Conservation (phyloP, 2,888 invertebrate genomes). For the Liodrosophila aerea region DNA sequence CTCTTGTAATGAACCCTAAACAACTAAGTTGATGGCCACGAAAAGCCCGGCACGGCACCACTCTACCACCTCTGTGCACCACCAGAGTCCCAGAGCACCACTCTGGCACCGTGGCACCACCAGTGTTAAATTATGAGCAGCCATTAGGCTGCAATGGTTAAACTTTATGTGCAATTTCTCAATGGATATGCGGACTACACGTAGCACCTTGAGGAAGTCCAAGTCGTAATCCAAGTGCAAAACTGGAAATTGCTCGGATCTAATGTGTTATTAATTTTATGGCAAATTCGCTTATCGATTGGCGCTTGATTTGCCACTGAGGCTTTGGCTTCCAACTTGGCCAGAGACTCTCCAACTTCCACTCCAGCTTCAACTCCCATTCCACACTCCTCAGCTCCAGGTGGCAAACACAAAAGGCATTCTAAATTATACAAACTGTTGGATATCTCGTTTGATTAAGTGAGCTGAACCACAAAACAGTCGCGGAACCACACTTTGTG, state of each 20-base stretch:
- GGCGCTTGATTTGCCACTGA: conserved; percentile 27
- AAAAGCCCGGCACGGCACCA: neutral
- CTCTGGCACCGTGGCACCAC: no score
- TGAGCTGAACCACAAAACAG: conserved; percentile 52
- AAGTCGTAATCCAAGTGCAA: neutral
- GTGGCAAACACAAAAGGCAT: conserved; percentile 61
- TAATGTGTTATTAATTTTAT: conserved; percentile 78
- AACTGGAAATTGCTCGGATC: conserved; percentile 44
- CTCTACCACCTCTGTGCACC: no score
- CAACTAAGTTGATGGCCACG: conserved; percentile 66
- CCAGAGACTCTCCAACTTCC: neutral
- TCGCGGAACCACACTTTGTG: conserved; percentile 20
- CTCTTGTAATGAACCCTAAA: conserved; percentile 64
- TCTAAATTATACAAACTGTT: conserved; percentile 76
- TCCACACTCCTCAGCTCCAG: conserved; percentile 8
- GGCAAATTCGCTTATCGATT: conserved; percentile 63
- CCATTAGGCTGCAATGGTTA: conserved; percentile 66
- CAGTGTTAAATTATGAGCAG: conserved; percentile 54
- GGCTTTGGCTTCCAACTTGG: conserved; percentile 9
- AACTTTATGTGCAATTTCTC: conserved; percentile 64
- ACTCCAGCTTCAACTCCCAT: conserved; percentile 21
- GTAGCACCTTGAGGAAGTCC: neutral
- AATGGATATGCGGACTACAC: conserved; percentile 2
- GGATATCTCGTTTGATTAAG: conserved; percentile 81
- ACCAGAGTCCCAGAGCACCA: no score